A percentile compares a stretch with the other conserved stretches of the same genome.
These are phyloP conservation scores for Autographa gamma DNA, from an alignment of 2,888 invertebrate species.

Conservation along the genomic window DNA sequence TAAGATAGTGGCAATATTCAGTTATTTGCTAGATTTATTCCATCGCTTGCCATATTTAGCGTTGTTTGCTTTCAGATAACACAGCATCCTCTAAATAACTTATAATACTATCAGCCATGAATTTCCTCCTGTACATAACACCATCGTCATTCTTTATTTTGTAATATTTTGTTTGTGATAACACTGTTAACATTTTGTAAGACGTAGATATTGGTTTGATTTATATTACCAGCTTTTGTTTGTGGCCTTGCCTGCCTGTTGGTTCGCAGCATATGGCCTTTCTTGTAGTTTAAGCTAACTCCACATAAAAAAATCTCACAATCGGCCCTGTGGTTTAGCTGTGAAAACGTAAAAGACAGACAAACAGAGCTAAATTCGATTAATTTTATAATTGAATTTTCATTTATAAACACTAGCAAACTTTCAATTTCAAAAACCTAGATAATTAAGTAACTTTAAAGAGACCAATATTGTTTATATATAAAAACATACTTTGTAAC, in stretches of 20 bases:
- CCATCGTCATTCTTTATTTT: conserved; percentile 6
- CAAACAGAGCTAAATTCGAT: no score
- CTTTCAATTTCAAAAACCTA: neutral
- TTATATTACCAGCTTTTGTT: neutral
- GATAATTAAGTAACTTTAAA: neutral
- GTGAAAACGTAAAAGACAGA: no score
- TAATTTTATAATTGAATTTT: no score
- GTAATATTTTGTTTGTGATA: conserved; percentile 15
- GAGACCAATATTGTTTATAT: neutral
- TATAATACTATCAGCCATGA: conserved; percentile 15
- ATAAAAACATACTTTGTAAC: neutral
- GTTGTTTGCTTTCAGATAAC: conserved; percentile 37
- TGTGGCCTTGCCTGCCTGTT: no score
- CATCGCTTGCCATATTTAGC: conserved; percentile 17
- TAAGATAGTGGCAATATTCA: neutral
- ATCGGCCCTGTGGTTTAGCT: no score
- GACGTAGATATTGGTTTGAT: neutral
- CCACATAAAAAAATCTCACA: no score
- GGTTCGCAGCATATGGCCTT: no score
- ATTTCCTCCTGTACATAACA: conserved; percentile 24
- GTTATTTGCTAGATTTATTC: conserved; percentile 21
- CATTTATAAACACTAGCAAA: neutral
- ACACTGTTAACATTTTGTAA: neutral
- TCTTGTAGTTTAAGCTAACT: no score
- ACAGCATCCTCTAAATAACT: conserved; percentile 12